These are phyloP conservation scores for Zaprionus gabonicus DNA, from an alignment of 1,140 invertebrate species.

Conservation along the genomic window DNA sequence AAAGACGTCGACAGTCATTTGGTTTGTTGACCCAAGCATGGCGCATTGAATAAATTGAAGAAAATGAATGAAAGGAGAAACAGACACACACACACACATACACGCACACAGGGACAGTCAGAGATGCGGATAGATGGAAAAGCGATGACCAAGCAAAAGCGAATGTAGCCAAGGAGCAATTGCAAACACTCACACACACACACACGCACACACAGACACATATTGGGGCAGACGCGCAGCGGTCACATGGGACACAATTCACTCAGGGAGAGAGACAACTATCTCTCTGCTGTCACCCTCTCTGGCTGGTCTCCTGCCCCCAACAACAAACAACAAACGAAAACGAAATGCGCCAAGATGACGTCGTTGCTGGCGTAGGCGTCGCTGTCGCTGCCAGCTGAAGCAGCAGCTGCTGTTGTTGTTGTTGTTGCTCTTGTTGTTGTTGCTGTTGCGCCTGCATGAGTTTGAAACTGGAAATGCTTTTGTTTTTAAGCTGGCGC, in stretches of 20 bases:
- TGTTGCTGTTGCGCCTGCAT: conserved; percentile 55
- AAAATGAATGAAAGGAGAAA: conserved; percentile 59
- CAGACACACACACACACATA: conserved; percentile 12
- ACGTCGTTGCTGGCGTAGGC: conserved; percentile 53
- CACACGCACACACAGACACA: conserved; percentile 4
- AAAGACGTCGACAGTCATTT: conserved; percentile 50
- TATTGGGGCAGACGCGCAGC: conserved; percentile 13
- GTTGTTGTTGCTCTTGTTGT: neutral
- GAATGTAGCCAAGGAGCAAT: conserved; percentile 42
- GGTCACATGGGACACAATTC: conserved; percentile 54
- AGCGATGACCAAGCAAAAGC: conserved; percentile 46
- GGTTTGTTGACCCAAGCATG: conserved; percentile 71
- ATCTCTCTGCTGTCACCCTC: neutral
- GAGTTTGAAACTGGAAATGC: conserved; percentile 56
- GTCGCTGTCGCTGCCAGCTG: conserved; percentile 20
- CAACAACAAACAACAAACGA: conserved; percentile 37
- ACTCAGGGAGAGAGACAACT: conserved; percentile 37
- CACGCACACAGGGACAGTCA: neutral
- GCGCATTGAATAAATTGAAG: conserved; percentile 61
- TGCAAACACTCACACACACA: conserved; percentile 16
- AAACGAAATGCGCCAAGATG: conserved; percentile 67
- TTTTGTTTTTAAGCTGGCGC: conserved; percentile 47
- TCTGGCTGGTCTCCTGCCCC: neutral
- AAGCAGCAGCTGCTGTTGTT: neutral
- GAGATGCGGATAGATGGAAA: conserved; percentile 20